phyloP scores from a whole-genome alignment of 2,113 vertebrate genomes.

The Genyomyrus donnyi region DNA sequence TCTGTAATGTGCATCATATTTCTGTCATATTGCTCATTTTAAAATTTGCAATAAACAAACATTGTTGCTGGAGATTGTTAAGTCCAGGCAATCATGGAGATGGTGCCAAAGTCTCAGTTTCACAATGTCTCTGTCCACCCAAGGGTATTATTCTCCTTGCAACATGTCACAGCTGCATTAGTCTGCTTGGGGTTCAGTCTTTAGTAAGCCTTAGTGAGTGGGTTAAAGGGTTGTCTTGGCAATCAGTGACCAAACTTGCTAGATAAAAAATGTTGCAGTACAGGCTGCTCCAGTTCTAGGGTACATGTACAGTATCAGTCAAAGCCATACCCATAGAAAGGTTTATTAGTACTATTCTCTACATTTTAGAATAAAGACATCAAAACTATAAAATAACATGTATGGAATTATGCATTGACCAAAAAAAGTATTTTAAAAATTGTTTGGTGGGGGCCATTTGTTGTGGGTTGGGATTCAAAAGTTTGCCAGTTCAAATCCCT shows the following conservation, averaged over 20 bases:
- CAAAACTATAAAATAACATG: neutral
- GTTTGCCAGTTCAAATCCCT: neutral
- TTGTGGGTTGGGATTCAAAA: neutral
- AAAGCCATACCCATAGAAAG: neutral
- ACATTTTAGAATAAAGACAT: neutral
- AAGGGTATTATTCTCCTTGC: neutral
- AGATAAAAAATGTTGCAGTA: neutral
- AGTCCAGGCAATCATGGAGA: neutral
- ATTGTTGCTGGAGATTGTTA: neutral
- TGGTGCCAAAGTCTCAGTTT: neutral
- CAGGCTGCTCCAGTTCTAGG: neutral
- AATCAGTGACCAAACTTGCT: neutral
- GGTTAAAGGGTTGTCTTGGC: neutral
- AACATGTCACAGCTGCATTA: neutral
- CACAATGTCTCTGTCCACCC: neutral
- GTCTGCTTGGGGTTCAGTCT: neutral
- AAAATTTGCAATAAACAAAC: neutral
- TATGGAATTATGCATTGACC: neutral
- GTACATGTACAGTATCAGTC: neutral
- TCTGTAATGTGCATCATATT: neutral
- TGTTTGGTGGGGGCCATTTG: neutral
- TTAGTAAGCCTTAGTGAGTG: neutral
- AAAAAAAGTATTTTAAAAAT: neutral
- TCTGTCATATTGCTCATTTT: neutral
- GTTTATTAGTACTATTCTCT: neutral